Evolutionary conservation across 2,113 vertebrate genomes (phyloP).

Genomic region (Halichoeres trimaculatus): DNA sequence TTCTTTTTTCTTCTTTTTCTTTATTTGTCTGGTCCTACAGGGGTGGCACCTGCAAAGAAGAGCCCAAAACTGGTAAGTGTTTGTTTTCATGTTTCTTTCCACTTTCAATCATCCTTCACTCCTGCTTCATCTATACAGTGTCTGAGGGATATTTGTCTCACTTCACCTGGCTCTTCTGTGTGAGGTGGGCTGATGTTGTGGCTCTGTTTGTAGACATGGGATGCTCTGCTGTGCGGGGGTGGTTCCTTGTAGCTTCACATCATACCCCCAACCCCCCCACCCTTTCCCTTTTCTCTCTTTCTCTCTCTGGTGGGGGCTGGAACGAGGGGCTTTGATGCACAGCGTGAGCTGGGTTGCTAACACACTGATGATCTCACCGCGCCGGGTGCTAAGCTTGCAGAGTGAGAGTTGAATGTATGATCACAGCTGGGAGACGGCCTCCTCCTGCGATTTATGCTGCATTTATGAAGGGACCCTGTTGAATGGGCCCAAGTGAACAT

Average conservation of each 20-base stretch:
- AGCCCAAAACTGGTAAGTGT: constrained; percentile 99
- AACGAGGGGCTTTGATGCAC: constrained; percentile 69
- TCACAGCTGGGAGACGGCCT: constrained; percentile 36
- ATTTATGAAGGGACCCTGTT: constrained; percentile 15
- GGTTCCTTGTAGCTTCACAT: constrained; percentile 61
- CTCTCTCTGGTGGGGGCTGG: constrained; percentile 42
- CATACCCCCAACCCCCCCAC: not conserved
- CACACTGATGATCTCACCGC: constrained; percentile 52
- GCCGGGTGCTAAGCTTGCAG: constrained; percentile 54
- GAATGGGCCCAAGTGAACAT: constrained; percentile 36
- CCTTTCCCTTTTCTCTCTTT: not conserved
- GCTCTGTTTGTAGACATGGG: constrained; percentile 52
- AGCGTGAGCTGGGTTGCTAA: constrained; percentile 66
- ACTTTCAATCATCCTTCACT: not conserved
- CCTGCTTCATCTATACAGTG: not conserved
- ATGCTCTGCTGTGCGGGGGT: constrained; percentile 57
- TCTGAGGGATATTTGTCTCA: constrained; percentile 10
- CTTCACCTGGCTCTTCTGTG: constrained; percentile 9
- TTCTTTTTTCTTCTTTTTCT: constrained; percentile 76
- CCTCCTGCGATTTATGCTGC: constrained; percentile 36
- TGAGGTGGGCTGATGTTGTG: constrained; percentile 45
- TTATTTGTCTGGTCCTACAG: constrained; percentile 85
- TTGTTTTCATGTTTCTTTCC: constrained; percentile 5
- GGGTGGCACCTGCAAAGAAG: constrained; percentile 97
- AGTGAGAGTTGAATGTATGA: constrained; percentile 59